Conservation (phyloP, 2,888 invertebrate genomes). For the Nomada hirtipes region DNA sequence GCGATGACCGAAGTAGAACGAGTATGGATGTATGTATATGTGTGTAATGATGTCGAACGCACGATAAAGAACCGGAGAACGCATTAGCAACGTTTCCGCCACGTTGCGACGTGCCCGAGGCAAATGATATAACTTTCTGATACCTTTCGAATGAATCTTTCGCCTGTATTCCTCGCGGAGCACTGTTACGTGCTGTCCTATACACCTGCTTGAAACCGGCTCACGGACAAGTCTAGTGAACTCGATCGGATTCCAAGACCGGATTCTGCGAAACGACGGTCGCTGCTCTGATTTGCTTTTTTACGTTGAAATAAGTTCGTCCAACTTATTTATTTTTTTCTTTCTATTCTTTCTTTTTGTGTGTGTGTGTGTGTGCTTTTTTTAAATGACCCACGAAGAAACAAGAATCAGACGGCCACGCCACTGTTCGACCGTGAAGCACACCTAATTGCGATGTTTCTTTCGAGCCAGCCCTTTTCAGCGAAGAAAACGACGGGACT, state of each 20-base stretch:
- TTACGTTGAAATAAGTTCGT: slow-evolving; percentile 49
- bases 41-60: not conserved
- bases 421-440: slow-evolving; percentile 1
- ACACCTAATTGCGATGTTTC: slow-evolving; percentile 4
- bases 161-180: slow-evolving; percentile 34
- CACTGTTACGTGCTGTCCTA: slow-evolving; percentile 50
- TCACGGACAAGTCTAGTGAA: slow-evolving; percentile 74
- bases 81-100: slow-evolving; percentile 44
- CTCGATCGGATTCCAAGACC: slow-evolving; percentile 80
- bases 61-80: slow-evolving; percentile 12
- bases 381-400: not conserved
- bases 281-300: slow-evolving; percentile 67
- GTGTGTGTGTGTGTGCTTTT: too few species aligned
- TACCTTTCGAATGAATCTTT: slow-evolving; percentile 43
- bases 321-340: slow-evolving; percentile 10
- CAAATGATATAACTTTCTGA: slow-evolving; percentile 66
- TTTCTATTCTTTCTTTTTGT: not conserved
- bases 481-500: not conserved
- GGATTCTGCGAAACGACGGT: slow-evolving; percentile 76
- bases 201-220: slow-evolving; percentile 76
- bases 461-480: not conserved
- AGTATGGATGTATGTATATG: not conserved
- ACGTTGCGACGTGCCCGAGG: slow-evolving; percentile 17
- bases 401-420: not conserved
- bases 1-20: slow-evolving; percentile 14